A percentile compares a stretch with the other conserved stretches of the same genome.
Evolutionary conservation across 1,140 invertebrate genomes (phyloP).

Genomic region (Pseudomyrmex dendroicus): DNA sequence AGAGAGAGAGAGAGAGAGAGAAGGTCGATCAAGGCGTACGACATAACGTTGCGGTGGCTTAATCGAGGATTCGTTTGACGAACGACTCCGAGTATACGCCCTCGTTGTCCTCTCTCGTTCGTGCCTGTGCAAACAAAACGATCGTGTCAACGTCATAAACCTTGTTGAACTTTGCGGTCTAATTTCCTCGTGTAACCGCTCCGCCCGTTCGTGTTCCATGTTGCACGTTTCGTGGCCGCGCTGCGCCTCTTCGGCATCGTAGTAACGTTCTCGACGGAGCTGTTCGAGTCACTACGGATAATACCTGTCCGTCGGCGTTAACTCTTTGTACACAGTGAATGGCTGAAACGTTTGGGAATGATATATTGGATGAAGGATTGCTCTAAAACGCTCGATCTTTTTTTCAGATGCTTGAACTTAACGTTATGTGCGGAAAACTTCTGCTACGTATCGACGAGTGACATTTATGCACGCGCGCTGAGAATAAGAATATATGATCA

Average conservation of each 20-base stretch:
- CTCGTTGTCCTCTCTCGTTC: constrained; percentile 50
- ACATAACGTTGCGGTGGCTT: constrained; percentile 33
- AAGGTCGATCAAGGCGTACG: constrained; percentile 27
- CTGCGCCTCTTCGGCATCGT: not conserved
- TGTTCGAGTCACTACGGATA: constrained; percentile 35
- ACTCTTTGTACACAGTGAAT: constrained; percentile 55
- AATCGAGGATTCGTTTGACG: constrained; percentile 48
- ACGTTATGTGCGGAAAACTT: not conserved
- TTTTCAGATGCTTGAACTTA: not conserved
- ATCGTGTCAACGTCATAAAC: constrained; percentile 73
- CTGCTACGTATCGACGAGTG: constrained; percentile 9
- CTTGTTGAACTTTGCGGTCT: constrained; percentile 69
- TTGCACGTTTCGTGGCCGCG: not conserved
- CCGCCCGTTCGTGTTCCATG: constrained; percentile 35
- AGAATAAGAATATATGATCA: not conserved
- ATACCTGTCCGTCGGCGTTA: constrained; percentile 54
- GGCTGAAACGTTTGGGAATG: not conserved
- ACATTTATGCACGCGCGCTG: not conserved
- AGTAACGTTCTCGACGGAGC: not conserved
- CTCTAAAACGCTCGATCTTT: constrained; percentile 1
- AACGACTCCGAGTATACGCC: constrained; percentile 38
- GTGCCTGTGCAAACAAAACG: constrained; percentile 70
- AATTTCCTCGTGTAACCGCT: constrained; percentile 71
- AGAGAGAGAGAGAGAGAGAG: not conserved
- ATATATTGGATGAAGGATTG: constrained; percentile 31